phyloP scores from a whole-genome alignment of 92 coral and sea anemone genomes.

The Porites divaricata region DNA sequence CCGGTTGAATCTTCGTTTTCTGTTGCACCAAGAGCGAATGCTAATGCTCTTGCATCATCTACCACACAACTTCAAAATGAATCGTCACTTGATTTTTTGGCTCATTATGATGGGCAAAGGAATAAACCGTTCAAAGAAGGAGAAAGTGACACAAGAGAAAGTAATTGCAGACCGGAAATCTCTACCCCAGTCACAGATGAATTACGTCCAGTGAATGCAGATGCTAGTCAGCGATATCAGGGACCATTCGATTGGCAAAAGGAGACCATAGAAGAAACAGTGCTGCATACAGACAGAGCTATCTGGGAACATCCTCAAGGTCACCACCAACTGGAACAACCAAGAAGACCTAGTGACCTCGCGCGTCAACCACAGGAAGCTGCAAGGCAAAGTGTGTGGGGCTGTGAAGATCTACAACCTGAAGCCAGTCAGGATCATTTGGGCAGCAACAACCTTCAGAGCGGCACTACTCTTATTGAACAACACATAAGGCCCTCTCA shows the following conservation, averaged over 20 bases:
- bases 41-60: constrained; percentile 44
- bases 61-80: constrained; percentile 4
- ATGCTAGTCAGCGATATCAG: constrained; percentile 18
- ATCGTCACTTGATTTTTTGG: constrained; percentile 22
- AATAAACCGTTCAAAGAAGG: not conserved
- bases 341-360: constrained; percentile 12
- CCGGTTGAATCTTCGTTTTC: constrained; percentile 30
- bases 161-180: not conserved
- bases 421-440: constrained; percentile 15
- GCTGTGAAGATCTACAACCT: constrained; percentile 32
- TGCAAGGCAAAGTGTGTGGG: constrained; percentile 27
- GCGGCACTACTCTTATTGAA: constrained; percentile 1
- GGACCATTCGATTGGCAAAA: constrained; percentile 14
- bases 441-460: not conserved
- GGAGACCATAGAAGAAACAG: constrained; percentile 3
- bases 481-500: constrained; percentile 20
- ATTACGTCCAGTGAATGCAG: constrained; percentile 17
- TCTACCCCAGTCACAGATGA: not conserved
- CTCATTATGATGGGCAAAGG: constrained; percentile 8
- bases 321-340: constrained; percentile 40
- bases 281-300: constrained; percentile 1
- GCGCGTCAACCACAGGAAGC: constrained; percentile 13
- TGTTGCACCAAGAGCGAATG: constrained; percentile 44
- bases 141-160: constrained; percentile 5
- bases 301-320: constrained; percentile 28